phyloP scores from a whole-genome alignment of 2,113 vertebrate genomes.

The Festucalex cinctus region DNA sequence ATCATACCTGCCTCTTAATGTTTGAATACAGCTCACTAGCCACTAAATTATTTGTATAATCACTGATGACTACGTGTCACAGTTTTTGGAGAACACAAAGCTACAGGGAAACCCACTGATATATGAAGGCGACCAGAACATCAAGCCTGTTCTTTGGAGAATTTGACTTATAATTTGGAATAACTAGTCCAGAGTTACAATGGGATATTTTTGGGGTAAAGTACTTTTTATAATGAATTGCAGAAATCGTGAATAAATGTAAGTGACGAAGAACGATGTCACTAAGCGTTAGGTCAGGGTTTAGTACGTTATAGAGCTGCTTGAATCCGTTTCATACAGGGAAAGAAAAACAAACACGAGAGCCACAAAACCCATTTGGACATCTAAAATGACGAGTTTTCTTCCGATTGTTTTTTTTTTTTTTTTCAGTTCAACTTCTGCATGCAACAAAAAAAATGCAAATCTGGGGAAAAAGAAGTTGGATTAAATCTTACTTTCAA shows the following conservation, averaged over 20 bases:
- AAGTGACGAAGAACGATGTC: too few relatives aligned
- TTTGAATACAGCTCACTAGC: background rate
- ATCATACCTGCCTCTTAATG: constrained; percentile 34
- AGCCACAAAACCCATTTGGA: too few relatives aligned
- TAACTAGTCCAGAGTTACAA: background rate
- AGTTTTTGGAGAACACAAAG: constrained; percentile 10
- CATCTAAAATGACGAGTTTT: too few relatives aligned
- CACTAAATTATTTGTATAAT: constrained; percentile 5
- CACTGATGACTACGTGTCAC: background rate
- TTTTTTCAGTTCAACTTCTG: too few relatives aligned
- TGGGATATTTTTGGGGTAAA: background rate
- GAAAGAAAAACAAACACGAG: too few relatives aligned
- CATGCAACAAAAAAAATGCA: too few relatives aligned
- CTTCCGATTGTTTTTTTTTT: too few relatives aligned
- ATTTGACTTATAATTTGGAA: background rate
- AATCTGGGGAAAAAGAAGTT: too few relatives aligned
- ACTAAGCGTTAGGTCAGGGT: too few relatives aligned
- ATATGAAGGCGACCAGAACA: background rate
- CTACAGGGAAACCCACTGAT: background rate
- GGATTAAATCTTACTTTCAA: too few relatives aligned
- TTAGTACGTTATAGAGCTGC: too few relatives aligned
- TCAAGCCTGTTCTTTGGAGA: background rate
- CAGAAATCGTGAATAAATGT: background rate
- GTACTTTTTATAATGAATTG: background rate
- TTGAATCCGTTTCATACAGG: too few relatives aligned